Evolutionary conservation across 2,113 vertebrate species (phyloP), one percentile per base, ranked within the genome.

Genomic region (Psettodes erumei): DNA sequence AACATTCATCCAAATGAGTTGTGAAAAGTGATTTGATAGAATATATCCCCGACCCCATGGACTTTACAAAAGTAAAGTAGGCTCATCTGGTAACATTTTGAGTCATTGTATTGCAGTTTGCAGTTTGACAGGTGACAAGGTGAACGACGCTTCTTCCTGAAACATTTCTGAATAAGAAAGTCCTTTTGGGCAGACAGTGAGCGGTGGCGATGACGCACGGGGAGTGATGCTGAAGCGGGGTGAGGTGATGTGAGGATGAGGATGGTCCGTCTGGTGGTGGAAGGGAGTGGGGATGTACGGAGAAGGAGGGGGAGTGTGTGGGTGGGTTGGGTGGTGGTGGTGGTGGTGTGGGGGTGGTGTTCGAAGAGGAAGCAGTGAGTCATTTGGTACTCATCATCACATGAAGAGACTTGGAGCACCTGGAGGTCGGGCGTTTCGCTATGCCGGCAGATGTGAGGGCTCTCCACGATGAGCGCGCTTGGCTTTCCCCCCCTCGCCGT

Each of bases 171-270:
- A 77, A 77, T 72, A 77, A 79, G 16, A 70, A 61, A 70, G 70
- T 82, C 66, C 18, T 51, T 38, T 45, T 21, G 66, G 51, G 48
- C 1, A n/a, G 56, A 77, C 77, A n/a, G 67, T 63, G 75, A 84
- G 61, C 47, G 71, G 64, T 43, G 23, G 60, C 4, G 80, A 87
- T 91, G 90, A 91, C 88, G 90, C 82, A 89, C 71, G 15, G 48
- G 67, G 79, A 68, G 81, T 42, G 82, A 79, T 80, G 75, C 74
- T 83, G 82, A 51, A 40, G 65, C 9, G 16, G 43, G 48, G 65
- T 6, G 74, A 48, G 61, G 74, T 68, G 76, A 32, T 79, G 73
- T 19, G 82, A 70, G 77, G 71, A 61, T 54, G 73, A 42, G 67
- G 72, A 63, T 48, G 74, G 68, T 50, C 7, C 45, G 55, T 8